phyloP scores from a whole-genome alignment of 2,113 vertebrate genomes.

The Amia ocellicauda region DNA sequence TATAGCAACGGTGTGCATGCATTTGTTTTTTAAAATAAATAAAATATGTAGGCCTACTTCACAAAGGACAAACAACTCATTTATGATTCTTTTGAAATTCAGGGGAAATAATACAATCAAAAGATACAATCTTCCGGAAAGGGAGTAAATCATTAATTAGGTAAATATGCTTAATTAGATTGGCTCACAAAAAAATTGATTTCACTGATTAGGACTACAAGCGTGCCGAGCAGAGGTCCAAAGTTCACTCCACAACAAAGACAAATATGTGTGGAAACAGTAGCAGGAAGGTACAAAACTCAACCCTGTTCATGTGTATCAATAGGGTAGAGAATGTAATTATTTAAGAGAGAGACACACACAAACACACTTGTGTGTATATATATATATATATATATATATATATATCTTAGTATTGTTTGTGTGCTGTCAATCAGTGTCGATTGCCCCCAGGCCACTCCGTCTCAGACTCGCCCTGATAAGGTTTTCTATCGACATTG shows the following conservation, averaged over 20 bases:
- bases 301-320: slow-evolving; percentile 23
- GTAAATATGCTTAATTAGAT: too few species aligned
- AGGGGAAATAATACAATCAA: too few species aligned
- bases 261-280: too few species aligned
- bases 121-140: too few species aligned
- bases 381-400: slow-evolving; percentile 17
- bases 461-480: slow-evolving; percentile 37
- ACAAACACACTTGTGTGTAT: not conserved
- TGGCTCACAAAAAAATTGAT: too few species aligned
- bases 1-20: too few species aligned
- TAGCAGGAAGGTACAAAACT: too few species aligned
- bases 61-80: slow-evolving; percentile 28
- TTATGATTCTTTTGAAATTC: not conserved
- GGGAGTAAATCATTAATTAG: not conserved
- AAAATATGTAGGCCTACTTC: too few species aligned
- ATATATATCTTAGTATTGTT: not conserved
- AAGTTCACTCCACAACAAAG: too few species aligned
- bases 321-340: not conserved
- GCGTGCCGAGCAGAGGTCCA: too few species aligned
- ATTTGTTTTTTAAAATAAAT: too few species aligned
- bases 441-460: slow-evolving; percentile 22
- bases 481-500: slow-evolving; percentile 47
- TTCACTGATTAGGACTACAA: too few species aligned
- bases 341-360: slow-evolving; percentile 1
- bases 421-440: slow-evolving; percentile 15